A percentile compares a stretch with the other conserved stretches of the same genome.
Evolutionary conservation across 2,113 vertebrate species (phyloP).

Genomic region (Leucosticte australis): DNA sequence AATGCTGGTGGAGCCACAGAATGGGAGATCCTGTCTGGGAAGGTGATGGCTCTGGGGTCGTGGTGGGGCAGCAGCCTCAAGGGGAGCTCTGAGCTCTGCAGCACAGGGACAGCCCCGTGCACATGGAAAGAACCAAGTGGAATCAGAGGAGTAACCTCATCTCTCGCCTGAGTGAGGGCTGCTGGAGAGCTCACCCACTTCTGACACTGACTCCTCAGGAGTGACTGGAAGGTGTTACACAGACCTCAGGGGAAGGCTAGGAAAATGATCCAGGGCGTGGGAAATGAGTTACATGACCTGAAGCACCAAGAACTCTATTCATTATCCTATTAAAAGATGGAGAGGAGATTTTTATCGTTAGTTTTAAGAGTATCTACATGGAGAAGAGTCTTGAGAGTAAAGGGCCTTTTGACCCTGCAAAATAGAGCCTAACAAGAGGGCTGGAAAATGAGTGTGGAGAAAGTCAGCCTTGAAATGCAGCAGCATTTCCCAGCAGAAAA

Average conservation of each 20-base stretch:
- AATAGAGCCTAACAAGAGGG: slow-evolving; percentile 13
- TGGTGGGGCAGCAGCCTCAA: neutral
- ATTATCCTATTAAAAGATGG: slow-evolving; percentile 25
- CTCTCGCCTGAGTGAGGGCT: neutral
- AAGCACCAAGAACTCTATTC: neutral
- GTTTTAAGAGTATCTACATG: neutral
- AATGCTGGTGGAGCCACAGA: neutral
- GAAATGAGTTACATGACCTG: neutral
- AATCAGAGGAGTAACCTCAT: neutral
- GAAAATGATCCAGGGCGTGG: neutral
- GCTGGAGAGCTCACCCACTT: neutral
- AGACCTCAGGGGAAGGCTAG: neutral
- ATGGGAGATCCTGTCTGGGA: neutral
- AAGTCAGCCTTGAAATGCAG: neutral
- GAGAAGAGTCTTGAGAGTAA: neutral
- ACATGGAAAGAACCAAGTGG: neutral
- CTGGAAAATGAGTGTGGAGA: neutral
- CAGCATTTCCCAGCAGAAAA: neutral
- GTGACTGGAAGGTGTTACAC: neutral
- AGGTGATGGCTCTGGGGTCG: neutral
- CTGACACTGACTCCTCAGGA: neutral
- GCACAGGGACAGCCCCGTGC: neutral
- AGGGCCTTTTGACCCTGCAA: slow-evolving; percentile 48
- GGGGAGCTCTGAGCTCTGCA: neutral
- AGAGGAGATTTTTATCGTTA: neutral